Evolutionary conservation across 2,888 invertebrate species (phyloP), one percentile per base, ranked within the genome.

Genomic region (Thera britannica): DNA sequence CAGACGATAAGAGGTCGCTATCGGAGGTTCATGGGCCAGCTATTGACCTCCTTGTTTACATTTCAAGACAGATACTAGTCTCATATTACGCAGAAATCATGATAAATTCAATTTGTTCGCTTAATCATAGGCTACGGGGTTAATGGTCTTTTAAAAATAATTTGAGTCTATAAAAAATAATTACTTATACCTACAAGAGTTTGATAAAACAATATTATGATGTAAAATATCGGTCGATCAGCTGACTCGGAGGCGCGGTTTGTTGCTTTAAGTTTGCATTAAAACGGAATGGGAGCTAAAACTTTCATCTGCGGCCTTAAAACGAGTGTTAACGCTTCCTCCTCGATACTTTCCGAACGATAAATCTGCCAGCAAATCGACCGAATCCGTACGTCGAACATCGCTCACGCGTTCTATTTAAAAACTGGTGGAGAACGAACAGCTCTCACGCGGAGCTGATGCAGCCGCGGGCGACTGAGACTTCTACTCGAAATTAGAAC

Each of bases 11-110:
- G 84, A 79, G 85, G 76, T 77, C 82, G 79, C 83, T 91, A 90
- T 92, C 90, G 78, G 59, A 76, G 82, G 92, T 89, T 90, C 92
- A 91, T 84, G 82, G 86, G 92, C 90, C 93, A 93, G 93, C 90
- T 92, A 90, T 90, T 88, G 92, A 91, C 90, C 92, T 80, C 84
- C 76, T 84, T 90, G 91, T 90, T 91, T 90, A 91, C 91, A 87
- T 84, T 79, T 78, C 78, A 78, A 80, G 72, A 78, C 78, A 75
- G 77, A 83, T 80, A 83, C 80, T 79, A 80, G 78, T 77, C 78
- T 77, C 79, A 77, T 82, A 84, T 81, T 82, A 83, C 86, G 87
- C 88, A 87, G 83, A 88, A 85, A 81, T 81, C 77, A 77, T 74
- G 83, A 89, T 90, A 88, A 81, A 77, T 63, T 79, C 76, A 90